Evolutionary conservation across 1,140 invertebrate genomes (phyloP), one percentile per base, ranked within the genome.

Genomic region (Lucilia sericata): DNA sequence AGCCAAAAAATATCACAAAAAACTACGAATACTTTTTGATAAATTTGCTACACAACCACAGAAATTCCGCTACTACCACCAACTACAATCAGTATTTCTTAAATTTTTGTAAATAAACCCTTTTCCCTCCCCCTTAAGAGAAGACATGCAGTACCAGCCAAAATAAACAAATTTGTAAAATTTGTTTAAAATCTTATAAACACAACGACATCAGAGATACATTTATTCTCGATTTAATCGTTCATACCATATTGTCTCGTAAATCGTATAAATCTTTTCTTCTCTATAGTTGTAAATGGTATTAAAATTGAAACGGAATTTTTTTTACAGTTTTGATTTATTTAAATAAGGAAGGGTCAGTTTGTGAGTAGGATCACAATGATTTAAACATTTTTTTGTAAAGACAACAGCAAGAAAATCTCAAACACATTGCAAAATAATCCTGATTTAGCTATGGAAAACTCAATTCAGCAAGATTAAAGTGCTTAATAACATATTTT

Each of bases 141-240:
- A 13, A n/a, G 12, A 55, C 17, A 55, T 12, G 51, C 5, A 10
- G 51, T 12, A 12, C 51, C 51, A 55, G 51, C 51, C 13, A 55
- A n/a, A 55, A 55, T 55, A 55, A 55, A 55, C 51, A 55, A 55
- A 55, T 55, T n/a, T 55, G 51, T 55, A n/a, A 55, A 55, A 55
- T 42, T 42, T 55, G 13, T 55, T 55, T 55, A 17, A 55, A 42
- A 42, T 12, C 51, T 55, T 55, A n/a, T n/a, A 55, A 42, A 42
- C 17, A 55, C 51, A 55, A 12, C 25, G 25, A 30, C 25, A 30
- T 3, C 42, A 42, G 42, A 8, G 42, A 42, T 42, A 42, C 51
- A 55, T 55, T 13, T 14, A n/a, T 14, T 55, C 25, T 30, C 25
- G 25, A 30, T 30, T 30, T 30, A 30, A 30, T 30, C 25, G 51